Conservation (phyloP, 2,888 invertebrate genomes). For the Mythimna impura region DNA sequence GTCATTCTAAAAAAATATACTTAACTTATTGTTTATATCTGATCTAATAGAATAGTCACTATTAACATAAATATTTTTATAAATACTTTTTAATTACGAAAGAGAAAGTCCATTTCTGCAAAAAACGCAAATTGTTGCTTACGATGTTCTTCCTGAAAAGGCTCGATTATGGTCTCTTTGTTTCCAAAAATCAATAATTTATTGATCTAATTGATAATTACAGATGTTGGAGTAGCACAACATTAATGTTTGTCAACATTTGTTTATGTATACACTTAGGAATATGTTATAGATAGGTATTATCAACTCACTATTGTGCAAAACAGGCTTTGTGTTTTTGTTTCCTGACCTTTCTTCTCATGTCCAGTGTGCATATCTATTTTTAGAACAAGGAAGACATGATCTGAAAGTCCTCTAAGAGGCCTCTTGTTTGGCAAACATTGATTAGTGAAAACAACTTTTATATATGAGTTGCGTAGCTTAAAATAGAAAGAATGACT, state of each 20-base stretch:
- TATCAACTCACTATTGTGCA: slow-evolving; percentile 8
- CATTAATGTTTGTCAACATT: neutral
- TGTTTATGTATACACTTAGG: neutral
- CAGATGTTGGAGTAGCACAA: neutral
- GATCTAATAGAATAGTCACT: too few species aligned
- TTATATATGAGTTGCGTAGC: neutral
- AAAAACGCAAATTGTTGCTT: too few species aligned
- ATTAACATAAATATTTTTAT: too few species aligned
- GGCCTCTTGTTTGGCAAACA: slow-evolving; percentile 17
- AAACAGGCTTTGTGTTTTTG: slow-evolving; percentile 19
- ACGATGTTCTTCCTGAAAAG: too few species aligned
- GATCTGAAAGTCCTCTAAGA: slow-evolving; percentile 30
- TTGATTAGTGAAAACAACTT: neutral
- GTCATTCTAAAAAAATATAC: too few species aligned
- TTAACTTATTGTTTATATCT: too few species aligned
- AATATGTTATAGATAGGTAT: neutral
- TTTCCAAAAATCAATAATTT: neutral
- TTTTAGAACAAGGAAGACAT: slow-evolving; percentile 29
- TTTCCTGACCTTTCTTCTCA: neutral
- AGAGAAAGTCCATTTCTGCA: too few species aligned
- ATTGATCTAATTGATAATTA: neutral
- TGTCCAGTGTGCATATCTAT: slow-evolving; percentile 8
- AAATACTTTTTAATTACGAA: too few species aligned
- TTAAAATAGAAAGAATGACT: slow-evolving; percentile 19
- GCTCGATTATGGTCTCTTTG: too few species aligned